Conservation (phyloP, 2,888 invertebrate species). For the Baronia brevicornis region DNA sequence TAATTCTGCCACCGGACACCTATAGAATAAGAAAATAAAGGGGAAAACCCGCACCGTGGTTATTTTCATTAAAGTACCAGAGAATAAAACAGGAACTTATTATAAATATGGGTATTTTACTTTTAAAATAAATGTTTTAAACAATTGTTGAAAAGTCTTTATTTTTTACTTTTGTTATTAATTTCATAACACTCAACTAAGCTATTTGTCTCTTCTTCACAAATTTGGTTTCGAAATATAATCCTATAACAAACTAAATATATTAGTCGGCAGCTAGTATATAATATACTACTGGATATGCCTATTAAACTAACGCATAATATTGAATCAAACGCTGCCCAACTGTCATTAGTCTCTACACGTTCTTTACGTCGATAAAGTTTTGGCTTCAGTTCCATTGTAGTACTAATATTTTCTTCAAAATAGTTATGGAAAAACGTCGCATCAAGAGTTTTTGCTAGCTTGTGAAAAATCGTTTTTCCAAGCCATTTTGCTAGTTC, state of each 20-base stretch:
- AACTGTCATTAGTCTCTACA: slow-evolving; percentile 21
- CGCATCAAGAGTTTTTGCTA: slow-evolving; percentile 64
- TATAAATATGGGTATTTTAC: no score
- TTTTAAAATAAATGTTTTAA: no score
- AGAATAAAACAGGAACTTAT: no score
- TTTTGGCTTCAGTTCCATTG: slow-evolving; percentile 2
- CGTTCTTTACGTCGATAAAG: slow-evolving; percentile 2
- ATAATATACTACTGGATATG: slow-evolving; percentile 23
- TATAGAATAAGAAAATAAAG: no score
- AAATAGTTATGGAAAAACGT: slow-evolving; percentile 30
- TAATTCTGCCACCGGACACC: no score
- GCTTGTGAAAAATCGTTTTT: slow-evolving; percentile 68
- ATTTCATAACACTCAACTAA: no score
- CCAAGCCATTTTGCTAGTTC: slow-evolving; percentile 79
- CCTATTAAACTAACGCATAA: slow-evolving; percentile 30
- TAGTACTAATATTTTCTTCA: slow-evolving; percentile 20
- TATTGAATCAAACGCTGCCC: slow-evolving; percentile 37
- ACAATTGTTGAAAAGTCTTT: no score
- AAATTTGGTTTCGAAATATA: not conserved
- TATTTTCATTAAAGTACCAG: no score
- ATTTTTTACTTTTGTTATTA: no score
- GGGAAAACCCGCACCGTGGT: no score
- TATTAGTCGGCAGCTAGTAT: slow-evolving; percentile 22
- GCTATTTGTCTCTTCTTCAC: not conserved
- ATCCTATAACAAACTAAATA: slow-evolving; percentile 11